A percentile compares a stretch with the other conserved stretches of the same genome.
phyloP scores from a whole-genome alignment of 2,888 invertebrate genomes.

The Tachina grossa region DNA sequence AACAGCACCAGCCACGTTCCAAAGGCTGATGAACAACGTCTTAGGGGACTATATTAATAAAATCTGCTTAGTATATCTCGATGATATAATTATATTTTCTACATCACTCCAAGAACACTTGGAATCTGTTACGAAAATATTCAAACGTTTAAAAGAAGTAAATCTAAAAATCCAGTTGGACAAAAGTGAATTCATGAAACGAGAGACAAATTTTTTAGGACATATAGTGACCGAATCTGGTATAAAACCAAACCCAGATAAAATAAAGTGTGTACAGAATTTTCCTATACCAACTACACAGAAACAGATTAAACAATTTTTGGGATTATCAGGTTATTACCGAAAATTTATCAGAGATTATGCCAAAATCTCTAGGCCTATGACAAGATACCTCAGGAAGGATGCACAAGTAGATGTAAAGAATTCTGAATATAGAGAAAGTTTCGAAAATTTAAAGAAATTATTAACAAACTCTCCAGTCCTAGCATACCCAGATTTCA shows the following conservation, averaged over 20 bases:
- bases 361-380: too few species aligned
- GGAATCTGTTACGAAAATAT: neutral
- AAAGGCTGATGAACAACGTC: neutral
- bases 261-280: neutral
- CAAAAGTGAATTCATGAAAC: neutral
- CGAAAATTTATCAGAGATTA: too few species aligned
- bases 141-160: too few species aligned
- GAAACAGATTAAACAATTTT: slow-evolving; percentile 6
- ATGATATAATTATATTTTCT: neutral
- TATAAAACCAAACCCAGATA: slow-evolving; percentile 3
- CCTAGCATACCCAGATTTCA: slow-evolving; percentile 40
- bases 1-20: neutral
- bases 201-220: too few species aligned
- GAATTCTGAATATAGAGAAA: neutral
- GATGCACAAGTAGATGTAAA: neutral
- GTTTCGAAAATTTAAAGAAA: too few species aligned
- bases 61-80: neutral
- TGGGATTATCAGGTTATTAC: neutral
- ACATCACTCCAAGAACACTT: neutral
- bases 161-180: neutral
- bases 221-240: neutral
- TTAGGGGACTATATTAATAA: neutral
- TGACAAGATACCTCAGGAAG: slow-evolving; percentile 9
- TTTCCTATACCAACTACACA: neutral
- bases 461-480: neutral